Evolutionary conservation across 2,888 invertebrate genomes (phyloP), one percentile per base, ranked within the genome.

Genomic region (Charanyca ferruginea): DNA sequence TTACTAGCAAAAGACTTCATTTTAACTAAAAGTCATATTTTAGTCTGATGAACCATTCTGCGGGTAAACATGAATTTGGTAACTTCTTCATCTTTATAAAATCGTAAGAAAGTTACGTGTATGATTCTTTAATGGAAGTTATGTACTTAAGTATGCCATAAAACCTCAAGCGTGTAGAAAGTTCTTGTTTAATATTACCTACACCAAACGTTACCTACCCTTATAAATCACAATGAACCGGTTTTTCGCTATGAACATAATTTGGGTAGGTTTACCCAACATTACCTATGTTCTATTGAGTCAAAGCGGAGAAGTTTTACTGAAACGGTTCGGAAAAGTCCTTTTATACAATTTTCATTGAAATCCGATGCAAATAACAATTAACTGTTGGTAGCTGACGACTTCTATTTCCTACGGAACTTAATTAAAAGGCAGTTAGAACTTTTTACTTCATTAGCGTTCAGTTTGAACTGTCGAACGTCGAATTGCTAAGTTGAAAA

Each of bases 181-280:
- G 52, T 80, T 81, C 59, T 80, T 75, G 67, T 83, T 78, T 75
- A 73, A 81, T 83, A 75, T 78, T 57, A n/a, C n/a, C n/a, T n/a
- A 73, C 73, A 76, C 52, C 66, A 63, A 53, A 59, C 32, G 68
- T 49, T 68, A 59, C 76, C 55, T 51, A 65, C 58, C 61, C 52
- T 61, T 58, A 68, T 81, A 83, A 83, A 79, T 83, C 69, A 81
- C 23, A 66, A 69, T 63, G 55, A 72, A 66, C 68, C 38, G 58
- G 51, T 57, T 68, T 79, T 71, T 68, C 41, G 38, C 20, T 52
- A 57, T 53, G 61, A 69, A 77, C 60, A 71, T 66, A 54, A 73
- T 78, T 75, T 69, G 22, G 32, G 49, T 51, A 48, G 63, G 20
- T 53, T 67, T 54, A 61, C 57, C 35, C 35, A 48, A 66, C 63